Percentiles rank a stretch among this genome's conserved stretches.
phyloP scores from a whole-genome alignment of 2,797 vertebrate species.

The Galagoides demidoff region DNA sequence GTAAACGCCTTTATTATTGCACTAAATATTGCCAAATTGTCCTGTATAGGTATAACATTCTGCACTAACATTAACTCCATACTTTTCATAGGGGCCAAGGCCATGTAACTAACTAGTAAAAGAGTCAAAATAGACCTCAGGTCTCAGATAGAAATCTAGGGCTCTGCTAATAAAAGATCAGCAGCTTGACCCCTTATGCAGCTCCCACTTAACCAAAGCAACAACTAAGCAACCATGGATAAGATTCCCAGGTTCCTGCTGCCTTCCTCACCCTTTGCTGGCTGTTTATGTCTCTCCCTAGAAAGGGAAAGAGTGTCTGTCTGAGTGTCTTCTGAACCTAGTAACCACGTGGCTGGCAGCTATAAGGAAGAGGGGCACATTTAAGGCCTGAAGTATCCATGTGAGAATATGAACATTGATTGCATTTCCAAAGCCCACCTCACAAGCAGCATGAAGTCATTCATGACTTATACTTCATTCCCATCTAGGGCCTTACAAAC shows the following conservation, averaged over 20 bases:
- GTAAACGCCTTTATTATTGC: neutral
- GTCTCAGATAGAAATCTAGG: neutral
- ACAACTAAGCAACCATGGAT: too few relatives aligned
- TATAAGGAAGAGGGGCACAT: neutral
- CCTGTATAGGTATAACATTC: neutral
- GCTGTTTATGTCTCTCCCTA: neutral
- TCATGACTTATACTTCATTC: neutral
- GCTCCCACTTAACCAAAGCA: neutral
- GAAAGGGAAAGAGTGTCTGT: neutral
- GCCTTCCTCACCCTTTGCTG: neutral
- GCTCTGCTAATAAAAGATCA: neutral
- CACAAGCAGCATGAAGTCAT: neutral
- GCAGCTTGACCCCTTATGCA: neutral
- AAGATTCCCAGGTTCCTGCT: neutral
- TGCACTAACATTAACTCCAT: neutral
- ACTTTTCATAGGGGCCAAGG: neutral
- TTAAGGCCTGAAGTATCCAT: neutral
- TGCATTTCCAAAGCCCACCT: constrained; percentile 15
- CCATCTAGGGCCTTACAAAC: neutral
- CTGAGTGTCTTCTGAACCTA: neutral
- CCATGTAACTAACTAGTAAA: neutral
- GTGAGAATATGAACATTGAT: neutral
- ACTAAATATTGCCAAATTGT: neutral
- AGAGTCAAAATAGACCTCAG: neutral
- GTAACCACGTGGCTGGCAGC: neutral